Base-by-base conservation (phyloP, 2,888 invertebrate species). In the Acleris laterana region DNA sequence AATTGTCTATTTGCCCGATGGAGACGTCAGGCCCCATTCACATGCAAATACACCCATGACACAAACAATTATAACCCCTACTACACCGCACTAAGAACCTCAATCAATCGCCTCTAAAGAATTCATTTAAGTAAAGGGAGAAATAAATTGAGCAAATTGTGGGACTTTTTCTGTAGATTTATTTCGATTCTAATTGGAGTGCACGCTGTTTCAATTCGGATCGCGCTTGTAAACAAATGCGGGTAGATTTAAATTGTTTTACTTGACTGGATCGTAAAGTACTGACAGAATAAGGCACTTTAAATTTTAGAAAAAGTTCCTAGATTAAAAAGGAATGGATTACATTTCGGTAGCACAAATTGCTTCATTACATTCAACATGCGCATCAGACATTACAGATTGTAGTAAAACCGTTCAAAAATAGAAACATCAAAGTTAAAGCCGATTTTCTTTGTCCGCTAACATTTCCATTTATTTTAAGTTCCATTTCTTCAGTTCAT, bases 381-480 rank as follows among this genome's bases (percentile, higher is more conserved):
- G 16, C 6, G n/a, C 6, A 46, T n/a, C 2, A 32, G 9, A 32
- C 32, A 32, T 9, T 3, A 32, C n/a, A 46, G n/a, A 46, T 7
- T 38, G 4, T 1, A 38, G n/a, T 46, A 46, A n/a, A 17, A n/a
- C 38, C 42, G 51, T 11, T 25, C 51, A 22, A n/a, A 16, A 38
- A 42, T n/a, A 42, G 50, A 44, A 13, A 20, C 20, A 46, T 46
- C 13, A 17, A 57, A 46, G 28, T 28, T 20, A 59, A 17, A 20
- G n/a, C 44, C 60, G 16, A 65, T 61, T 60, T 28, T 25, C 61
- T 46, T 66, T 38, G 57, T 51, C 22, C 51, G 66, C 44, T 46
- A 55, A 57, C 66, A 57, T 61, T 57, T 62, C 61, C 66, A 62
- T 66, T 62, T 52, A 66, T 61, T 66, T 66, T 66, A 60, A 66